Percentiles rank a stretch among this genome's conserved stretches.
These are phyloP conservation scores for Morpho achilles DNA, from an alignment of 2,888 invertebrate genomes.

Conservation along the genomic window DNA sequence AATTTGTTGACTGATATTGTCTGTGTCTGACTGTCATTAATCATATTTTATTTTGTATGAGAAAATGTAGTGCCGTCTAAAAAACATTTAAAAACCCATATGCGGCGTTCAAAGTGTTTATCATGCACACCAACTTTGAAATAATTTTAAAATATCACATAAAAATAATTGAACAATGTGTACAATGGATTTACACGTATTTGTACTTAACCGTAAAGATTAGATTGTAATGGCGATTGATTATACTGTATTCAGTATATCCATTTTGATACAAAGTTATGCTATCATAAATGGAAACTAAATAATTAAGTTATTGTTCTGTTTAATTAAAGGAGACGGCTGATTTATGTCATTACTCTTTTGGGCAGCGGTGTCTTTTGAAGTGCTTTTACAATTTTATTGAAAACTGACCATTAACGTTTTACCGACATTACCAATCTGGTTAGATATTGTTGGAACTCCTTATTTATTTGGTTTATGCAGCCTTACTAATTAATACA, in stretches of 20 bases:
- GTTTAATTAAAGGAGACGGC: conserved; percentile 48
- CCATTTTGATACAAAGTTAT: conserved; percentile 12
- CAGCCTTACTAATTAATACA: too few relatives aligned
- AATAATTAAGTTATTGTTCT: conserved; percentile 62
- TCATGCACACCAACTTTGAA: too few relatives aligned
- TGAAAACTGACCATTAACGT: background rate
- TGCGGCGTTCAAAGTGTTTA: too few relatives aligned
- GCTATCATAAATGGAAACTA: conserved; percentile 37
- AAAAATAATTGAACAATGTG: too few relatives aligned
- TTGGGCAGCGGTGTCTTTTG: conserved; percentile 38
- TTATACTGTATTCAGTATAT: conserved; percentile 13
- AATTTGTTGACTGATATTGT: too few relatives aligned
- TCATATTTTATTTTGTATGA: too few relatives aligned
- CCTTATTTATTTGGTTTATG: background rate
- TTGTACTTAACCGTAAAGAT: background rate
- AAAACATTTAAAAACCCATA: too few relatives aligned
- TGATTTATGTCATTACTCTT: conserved; percentile 39
- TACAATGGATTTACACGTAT: background rate
- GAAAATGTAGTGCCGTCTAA: too few relatives aligned
- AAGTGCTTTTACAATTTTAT: conserved; percentile 31
- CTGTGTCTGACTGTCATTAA: too few relatives aligned
- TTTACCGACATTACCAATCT: too few relatives aligned
- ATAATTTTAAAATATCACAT: too few relatives aligned
- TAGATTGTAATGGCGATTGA: conserved; percentile 5
- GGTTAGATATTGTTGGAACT: background rate